Evolutionary conservation across 2,113 vertebrate species (phyloP), one percentile per base, ranked within the genome.

Genomic region (Cichladusa arquata): DNA sequence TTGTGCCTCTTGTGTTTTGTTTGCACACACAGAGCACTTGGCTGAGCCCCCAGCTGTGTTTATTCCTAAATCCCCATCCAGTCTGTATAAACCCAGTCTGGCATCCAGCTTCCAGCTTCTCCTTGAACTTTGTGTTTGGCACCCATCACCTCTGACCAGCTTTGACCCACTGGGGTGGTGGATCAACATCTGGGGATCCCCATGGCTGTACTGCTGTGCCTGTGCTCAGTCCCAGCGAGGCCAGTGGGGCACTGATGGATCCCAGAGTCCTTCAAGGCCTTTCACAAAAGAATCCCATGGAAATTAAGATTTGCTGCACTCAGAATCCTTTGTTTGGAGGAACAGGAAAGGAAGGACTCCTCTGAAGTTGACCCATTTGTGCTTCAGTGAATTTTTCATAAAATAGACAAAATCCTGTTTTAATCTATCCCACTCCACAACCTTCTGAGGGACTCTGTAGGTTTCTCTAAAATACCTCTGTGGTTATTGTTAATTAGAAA

Each of bases 401-500:
- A 94, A 93, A 88, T 28, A 94, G 87, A 56, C 90, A 72, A 84
- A 97, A 96, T 89, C 95, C 88, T 79, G 34, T 67, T 97, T 96
- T 74, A 97, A 86, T 95, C 85, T 69, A 67, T 62, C 65, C 70
- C 81, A 66, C 94, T 85, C 15, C 58, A 81, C 34, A 72, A 34
- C 90, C 47, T 95, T 95, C 84, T 54, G 70, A 91, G 91, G 84
- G 71, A 93, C 65, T 65, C 90, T 44, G n/a, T 57, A 81, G 70
- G 57, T 77, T 93, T 73, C 65, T 82, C 56, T 79, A 64, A 97
- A 97, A 95, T 95, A 93, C 90, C 86, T 88, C 90, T 95, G 92
- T 84, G 95, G 95, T 94, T 96, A 93, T 96, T 94, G 92, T 93
- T 94, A 96, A 97, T 97, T 97, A 95, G 84, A 94, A 85, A 96